Base-by-base conservation (phyloP, 2,888 invertebrate species). In the Trichacis sp. region DNA sequence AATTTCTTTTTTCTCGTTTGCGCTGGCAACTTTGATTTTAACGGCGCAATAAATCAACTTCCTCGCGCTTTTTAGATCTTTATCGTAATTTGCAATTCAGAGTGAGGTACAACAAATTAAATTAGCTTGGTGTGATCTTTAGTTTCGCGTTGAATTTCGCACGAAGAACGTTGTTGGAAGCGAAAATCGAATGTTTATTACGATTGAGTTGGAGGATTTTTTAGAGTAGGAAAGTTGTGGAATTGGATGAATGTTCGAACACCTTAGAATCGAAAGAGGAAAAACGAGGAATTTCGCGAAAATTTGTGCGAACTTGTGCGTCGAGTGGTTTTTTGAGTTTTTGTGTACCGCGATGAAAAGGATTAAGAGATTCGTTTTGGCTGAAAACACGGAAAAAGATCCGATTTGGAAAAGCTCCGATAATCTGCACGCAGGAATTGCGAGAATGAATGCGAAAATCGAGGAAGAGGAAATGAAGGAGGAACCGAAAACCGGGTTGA, bases 281-380 rank as follows among this genome's bases (percentile, higher is more conserved):
- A n/a, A n/a, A n/a, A n/a, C n/a, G n/a, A n/a, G n/a, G n/a, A n/a
- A n/a, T n/a, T 38, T 18, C 11, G 15, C 18, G 2, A 17, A 19
- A 19, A 24, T 9, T 30, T 9, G n/a, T 30, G 40, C 24, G 8
- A 24, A 24, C 3, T 8, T 3, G 24, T 36, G 36, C 36, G 36
- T n/a, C n/a, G 36, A 6, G 36, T 36, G 43, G 30, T 45, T 53
- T 53, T 43, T 53, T 43, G 43, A 12, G 30, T 30, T 43, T 1
- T 8, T 40, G n/a, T n/a, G n/a, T n/a, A n/a, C 48, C 56, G 65
- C 53, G 54, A 82, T 82, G 82, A 80, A 68, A 67, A 79, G 82
- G 15, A 77, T 83, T 58, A 85, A 85, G 69, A 78, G 85, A 73
- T 85, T 85, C 69, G 80, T 85, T 20, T 73, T 85, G 60, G 79